Evolutionary conservation across 1,140 invertebrate species (phyloP).

Genomic region (Cotesia glomerata): DNA sequence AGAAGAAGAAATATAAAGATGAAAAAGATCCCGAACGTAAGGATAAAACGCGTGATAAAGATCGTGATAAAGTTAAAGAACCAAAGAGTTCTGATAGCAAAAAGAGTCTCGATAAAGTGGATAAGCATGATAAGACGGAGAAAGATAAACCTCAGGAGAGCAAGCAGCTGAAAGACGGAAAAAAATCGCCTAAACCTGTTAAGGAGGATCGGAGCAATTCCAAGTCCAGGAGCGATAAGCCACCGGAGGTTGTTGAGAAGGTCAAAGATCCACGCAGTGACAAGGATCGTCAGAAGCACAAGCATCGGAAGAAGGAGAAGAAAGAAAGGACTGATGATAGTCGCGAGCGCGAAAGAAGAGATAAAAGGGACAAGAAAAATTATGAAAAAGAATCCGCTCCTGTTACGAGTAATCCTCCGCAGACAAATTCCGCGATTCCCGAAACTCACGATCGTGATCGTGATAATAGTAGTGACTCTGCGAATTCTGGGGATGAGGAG

Average conservation of each 20-base stretch:
- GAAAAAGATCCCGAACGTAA: conserved; percentile 52
- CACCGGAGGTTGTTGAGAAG: conserved; percentile 62
- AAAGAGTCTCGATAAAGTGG: conserved; percentile 49
- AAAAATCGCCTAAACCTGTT: conserved; percentile 50
- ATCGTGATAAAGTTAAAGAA: conserved; percentile 58
- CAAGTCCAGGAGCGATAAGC: conserved; percentile 57
- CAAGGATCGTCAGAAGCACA: conserved; percentile 60
- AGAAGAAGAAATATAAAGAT: conserved; percentile 63
- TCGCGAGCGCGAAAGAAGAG: conserved; percentile 60
- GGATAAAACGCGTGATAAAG: conserved; percentile 59
- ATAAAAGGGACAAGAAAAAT: conserved; percentile 49
- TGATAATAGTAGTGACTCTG: conserved; percentile 56
- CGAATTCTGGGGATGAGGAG: conserved; percentile 53
- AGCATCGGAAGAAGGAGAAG: conserved; percentile 63
- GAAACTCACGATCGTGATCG: conserved; percentile 52
- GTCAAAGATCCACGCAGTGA: conserved; percentile 55
- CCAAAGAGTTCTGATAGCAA: conserved; percentile 44
- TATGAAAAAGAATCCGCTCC: conserved; percentile 44
- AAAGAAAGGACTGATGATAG: conserved; percentile 66
- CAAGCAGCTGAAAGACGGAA: conserved; percentile 58
- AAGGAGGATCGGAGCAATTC: conserved; percentile 50
- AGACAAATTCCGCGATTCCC: conserved; percentile 39
- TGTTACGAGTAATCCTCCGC: conserved; percentile 21
- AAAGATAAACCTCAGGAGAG: conserved; percentile 64
- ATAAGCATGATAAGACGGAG: conserved; percentile 55